Base-by-base conservation (phyloP, 2,888 invertebrate species). In the Apodemia duryi region DNA sequence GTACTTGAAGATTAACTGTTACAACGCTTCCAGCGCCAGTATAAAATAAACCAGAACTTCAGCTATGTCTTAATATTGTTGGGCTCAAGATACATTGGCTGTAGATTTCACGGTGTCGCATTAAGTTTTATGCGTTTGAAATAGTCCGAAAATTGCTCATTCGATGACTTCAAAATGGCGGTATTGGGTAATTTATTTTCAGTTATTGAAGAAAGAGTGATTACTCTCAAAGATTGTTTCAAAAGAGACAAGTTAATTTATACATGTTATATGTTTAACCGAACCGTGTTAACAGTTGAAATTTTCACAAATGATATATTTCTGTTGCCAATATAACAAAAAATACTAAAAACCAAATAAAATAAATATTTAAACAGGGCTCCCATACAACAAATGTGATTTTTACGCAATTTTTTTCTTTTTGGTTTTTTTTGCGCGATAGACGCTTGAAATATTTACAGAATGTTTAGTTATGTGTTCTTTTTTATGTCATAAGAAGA, bases 101-200 rank as follows among this genome's bases (percentile, higher is more conserved):
- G 46, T 67, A 64, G 71, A 75, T 75, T 81, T 78, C 78, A 82
- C 78, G 79, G 80, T 75, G 73, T 72, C 77, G 76, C 85, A 83
- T 87, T 84, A 87, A 87, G 77, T 87, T 87, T 87, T 86, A 87
- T 87, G 86, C 82, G 84, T 87, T 83, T 75, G 77, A 74, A 87
- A 87, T 84, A 80, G 84, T 83, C 81, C 81, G 86, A 86, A 84
- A 86, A 87, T 85, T 85, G 87, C 80, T 81, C 82, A 79, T 84
- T 82, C 81, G 81, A 81, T 84, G 84, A 81, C 84, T 83, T 78
- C 46, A 46, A 46, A 46, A 46, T 74, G 66, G 38, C 35, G 65
- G 62, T 68, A 64, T 46, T 35, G 28, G 46, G 13, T 65, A 61
- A 64, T 65, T 65, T 60, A n/a, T 54, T 57, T 60, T 46, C 38